Conservation (phyloP, 2,113 vertebrate genomes). For the Todiramphus saurophagus region DNA sequence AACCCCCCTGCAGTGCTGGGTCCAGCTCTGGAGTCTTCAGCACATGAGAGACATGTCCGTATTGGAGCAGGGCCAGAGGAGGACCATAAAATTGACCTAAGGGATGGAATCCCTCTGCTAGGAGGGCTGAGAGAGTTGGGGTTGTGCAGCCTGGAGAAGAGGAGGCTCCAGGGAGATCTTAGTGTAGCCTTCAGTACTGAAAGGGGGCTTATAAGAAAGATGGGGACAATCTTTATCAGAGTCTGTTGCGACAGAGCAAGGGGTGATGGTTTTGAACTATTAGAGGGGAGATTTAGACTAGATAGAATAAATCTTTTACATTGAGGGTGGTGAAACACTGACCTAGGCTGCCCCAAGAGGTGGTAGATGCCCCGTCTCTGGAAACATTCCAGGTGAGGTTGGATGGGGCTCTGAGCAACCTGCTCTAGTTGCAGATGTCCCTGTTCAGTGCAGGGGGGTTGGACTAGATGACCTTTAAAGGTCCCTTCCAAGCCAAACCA, state of each 20-base stretch:
- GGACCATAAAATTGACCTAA: neutral
- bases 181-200: neutral
- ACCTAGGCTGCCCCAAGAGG: neutral
- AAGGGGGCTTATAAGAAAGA: neutral
- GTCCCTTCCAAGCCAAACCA: neutral
- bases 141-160: neutral
- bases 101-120: neutral
- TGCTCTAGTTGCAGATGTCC: neutral
- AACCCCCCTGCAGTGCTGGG: neutral
- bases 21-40: neutral
- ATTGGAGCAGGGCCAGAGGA: too few relatives aligned
- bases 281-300: neutral
- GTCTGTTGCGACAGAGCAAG: neutral
- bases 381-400: neutral
- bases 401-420: neutral
- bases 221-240: neutral
- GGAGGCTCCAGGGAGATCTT: neutral
- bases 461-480: neutral
- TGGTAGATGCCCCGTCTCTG: neutral
- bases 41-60: neutral
- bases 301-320: neutral
- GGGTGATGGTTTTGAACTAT: neutral
- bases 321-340: neutral
- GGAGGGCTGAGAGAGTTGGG: neutral
- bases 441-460: neutral